Evolutionary conservation across 1,140 invertebrate species (phyloP).

Genomic region (Rhyacophila brunnea): DNA sequence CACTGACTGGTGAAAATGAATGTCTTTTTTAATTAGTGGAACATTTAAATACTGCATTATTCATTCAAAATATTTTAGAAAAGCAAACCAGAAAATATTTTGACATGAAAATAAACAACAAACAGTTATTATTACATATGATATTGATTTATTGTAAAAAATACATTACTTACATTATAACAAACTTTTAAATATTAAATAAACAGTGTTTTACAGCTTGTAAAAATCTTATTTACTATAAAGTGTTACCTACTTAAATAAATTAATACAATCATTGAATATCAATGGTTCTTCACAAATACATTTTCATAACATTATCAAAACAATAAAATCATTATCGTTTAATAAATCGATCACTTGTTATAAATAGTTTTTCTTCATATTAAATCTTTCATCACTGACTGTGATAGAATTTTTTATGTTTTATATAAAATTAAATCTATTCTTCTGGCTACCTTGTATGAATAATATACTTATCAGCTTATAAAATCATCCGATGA

Average conservation of each 20-base stretch:
- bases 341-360: neutral
- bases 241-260: neutral
- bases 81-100: too few relatives aligned
- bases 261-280: constrained; percentile 33
- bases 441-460: too few relatives aligned
- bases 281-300: constrained; percentile 22
- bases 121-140: too few relatives aligned
- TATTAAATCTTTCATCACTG: too few relatives aligned
- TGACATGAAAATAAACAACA: too few relatives aligned
- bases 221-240: neutral
- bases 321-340: neutral
- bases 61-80: too few relatives aligned
- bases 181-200: neutral
- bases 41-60: too few relatives aligned
- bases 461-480: too few relatives aligned
- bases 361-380: too few relatives aligned
- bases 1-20: too few relatives aligned
- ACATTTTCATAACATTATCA: neutral
- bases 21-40: too few relatives aligned
- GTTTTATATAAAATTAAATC: neutral
- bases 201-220: neutral
- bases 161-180: neutral
- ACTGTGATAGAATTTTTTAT: neutral
- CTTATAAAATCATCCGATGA: too few relatives aligned
- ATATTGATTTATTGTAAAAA: neutral